Conservation (phyloP, 92 coral and sea anemone genomes). For the Umimayanthus chanpuru region DNA sequence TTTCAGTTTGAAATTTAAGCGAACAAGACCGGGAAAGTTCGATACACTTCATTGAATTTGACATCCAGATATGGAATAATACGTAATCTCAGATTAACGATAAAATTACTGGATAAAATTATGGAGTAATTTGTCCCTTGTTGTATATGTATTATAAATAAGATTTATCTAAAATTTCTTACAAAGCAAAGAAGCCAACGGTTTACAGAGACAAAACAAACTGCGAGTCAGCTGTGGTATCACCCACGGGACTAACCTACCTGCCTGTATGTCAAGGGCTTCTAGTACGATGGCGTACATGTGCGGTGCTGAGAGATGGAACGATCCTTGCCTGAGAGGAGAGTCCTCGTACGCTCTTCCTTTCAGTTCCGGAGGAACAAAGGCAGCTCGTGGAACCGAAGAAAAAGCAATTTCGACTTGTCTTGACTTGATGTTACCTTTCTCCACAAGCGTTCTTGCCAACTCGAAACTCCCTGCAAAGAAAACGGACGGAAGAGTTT, state of each 20-base stretch:
- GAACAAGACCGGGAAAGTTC: no score
- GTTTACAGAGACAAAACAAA: not conserved
- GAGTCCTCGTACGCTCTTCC: conserved; percentile 86
- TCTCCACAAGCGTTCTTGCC: conserved; percentile 83
- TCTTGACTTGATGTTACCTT: conserved; percentile 72
- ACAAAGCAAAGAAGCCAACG: not conserved
- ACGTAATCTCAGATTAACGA: no score
- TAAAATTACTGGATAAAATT: no score
- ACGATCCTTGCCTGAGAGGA: conserved; percentile 82
- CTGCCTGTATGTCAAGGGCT: conserved; percentile 90
- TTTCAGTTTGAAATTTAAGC: no score
- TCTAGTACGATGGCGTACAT: conserved; percentile 97
- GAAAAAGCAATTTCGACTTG: conserved; percentile 85
- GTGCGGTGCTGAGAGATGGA: conserved; percentile 95
- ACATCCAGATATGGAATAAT: no score
- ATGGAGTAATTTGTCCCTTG: no score
- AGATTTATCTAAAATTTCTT: no score
- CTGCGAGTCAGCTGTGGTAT: not conserved
- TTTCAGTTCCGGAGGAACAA: conserved; percentile 76
- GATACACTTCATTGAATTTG: no score
- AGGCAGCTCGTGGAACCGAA: conserved; percentile 87
- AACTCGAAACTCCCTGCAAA: conserved; percentile 55
- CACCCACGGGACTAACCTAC: conserved; percentile 70
- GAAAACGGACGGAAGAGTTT: not conserved
- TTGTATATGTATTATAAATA: no score